Conservation (phyloP, 1,140 invertebrate species). For the Vanessa atalanta region DNA sequence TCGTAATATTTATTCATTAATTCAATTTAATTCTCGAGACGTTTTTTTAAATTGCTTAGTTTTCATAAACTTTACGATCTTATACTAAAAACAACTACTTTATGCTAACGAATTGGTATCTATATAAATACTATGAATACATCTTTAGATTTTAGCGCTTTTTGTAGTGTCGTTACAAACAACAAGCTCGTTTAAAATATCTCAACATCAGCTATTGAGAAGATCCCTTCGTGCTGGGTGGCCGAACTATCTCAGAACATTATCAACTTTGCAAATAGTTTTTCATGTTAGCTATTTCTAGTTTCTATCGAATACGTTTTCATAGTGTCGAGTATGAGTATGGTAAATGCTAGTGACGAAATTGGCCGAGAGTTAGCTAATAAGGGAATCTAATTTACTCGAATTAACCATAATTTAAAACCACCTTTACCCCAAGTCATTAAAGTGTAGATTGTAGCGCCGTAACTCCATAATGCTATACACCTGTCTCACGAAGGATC, state of each 20-base stretch:
- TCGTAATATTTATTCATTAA: conserved; percentile 7
- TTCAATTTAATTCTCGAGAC: not conserved
- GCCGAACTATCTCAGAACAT: conserved; percentile 36
- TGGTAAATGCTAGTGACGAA: conserved; percentile 57
- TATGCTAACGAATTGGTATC: no score
- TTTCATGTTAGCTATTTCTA: conserved; percentile 46
- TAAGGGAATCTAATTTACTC: conserved; percentile 58
- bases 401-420: conserved; percentile 41
- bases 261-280: conserved; percentile 40
- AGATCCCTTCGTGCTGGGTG: conserved; percentile 48
- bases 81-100: no score
- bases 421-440: conserved; percentile 42
- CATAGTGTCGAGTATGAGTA: conserved; percentile 26
- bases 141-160: not conserved
- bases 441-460: conserved; percentile 45
- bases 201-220: conserved; percentile 32
- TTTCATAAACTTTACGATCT: no score
- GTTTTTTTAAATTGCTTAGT: not conserved
- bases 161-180: conserved; percentile 3
- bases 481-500: conserved; percentile 69
- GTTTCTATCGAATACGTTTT: conserved; percentile 51
- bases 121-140: not conserved
- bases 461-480: conserved; percentile 42
- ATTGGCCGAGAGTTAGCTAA: conserved; percentile 54
- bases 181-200: conserved; percentile 26